A percentile compares a stretch with the other conserved stretches of the same genome.
These are phyloP conservation scores for Fissipunctia ypsillon DNA, from an alignment of 2,888 invertebrate species.

Conservation along the genomic window DNA sequence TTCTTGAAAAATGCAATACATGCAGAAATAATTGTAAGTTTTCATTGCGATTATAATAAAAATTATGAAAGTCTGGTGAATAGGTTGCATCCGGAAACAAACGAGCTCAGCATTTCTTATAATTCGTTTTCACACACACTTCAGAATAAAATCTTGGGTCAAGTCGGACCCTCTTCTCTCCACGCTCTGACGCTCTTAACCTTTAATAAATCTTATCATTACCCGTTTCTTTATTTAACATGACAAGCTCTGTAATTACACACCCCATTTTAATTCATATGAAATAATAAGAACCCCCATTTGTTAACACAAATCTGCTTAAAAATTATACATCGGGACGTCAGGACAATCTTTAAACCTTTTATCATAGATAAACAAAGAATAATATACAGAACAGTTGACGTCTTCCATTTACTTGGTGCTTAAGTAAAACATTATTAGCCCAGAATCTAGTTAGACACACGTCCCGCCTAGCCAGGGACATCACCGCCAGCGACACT, in stretches of 20 bases:
- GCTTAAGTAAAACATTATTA: slow-evolving; percentile 54
- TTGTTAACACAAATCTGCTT: too few relatives aligned
- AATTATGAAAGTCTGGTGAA: neutral
- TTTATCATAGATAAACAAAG: neutral
- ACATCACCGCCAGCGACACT: slow-evolving; percentile 44
- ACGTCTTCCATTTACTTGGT: slow-evolving; percentile 10
- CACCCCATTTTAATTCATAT: neutral
- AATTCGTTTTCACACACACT: neutral
- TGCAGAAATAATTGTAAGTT: too few relatives aligned
- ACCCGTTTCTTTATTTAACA: slow-evolving; percentile 12
- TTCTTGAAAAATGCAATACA: neutral
- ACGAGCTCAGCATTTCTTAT: neutral
- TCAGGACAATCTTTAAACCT: neutral
- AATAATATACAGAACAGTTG: neutral
- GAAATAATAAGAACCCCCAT: neutral
- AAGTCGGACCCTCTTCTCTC: neutral
- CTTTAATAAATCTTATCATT: slow-evolving; percentile 32
- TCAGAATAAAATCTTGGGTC: neutral
- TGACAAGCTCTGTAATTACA: slow-evolving; percentile 9
- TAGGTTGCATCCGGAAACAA: neutral
- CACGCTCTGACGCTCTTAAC: slow-evolving; percentile 6
- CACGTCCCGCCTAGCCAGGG: slow-evolving; percentile 30
- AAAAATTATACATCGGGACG: neutral
- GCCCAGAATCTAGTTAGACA: slow-evolving; percentile 53
- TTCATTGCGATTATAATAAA: too few relatives aligned